These are phyloP conservation scores for Dasypogon diadema DNA, from an alignment of 2,888 invertebrate genomes.

Conservation along the genomic window DNA sequence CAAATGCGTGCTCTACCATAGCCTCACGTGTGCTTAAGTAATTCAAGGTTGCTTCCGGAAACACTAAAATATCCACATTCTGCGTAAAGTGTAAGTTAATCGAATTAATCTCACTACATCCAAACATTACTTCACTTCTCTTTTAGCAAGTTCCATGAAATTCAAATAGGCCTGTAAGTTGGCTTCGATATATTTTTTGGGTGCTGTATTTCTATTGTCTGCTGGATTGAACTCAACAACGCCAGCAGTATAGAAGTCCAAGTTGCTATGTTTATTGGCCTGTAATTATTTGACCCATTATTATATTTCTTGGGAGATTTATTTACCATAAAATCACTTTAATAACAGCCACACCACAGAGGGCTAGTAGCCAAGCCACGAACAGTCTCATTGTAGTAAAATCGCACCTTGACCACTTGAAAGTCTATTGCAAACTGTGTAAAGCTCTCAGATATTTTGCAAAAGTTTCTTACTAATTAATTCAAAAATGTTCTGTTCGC, in stretches of 20 bases:
- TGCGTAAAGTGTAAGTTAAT: neutral
- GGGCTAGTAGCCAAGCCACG: conserved; percentile 7
- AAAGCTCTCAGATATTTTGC: no score
- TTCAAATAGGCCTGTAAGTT: conserved; percentile 50
- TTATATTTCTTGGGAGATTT: no score
- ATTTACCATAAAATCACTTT: neutral
- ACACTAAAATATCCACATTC: conserved; percentile 79
- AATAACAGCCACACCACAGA: neutral
- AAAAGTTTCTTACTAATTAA: no score
- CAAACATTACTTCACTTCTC: conserved; percentile 12
- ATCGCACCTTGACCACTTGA: no score
- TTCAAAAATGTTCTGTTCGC: no score
- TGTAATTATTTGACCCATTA: neutral
- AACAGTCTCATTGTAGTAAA: conserved; percentile 12
- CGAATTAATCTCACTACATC: neutral
- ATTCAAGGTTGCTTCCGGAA: conserved; percentile 77
- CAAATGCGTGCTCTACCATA: conserved; percentile 36
- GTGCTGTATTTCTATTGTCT: neutral
- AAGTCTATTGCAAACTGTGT: no score
- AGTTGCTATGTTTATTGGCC: conserved; percentile 22
- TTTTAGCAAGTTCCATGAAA: conserved; percentile 52
- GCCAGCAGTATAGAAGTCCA: conserved; percentile 70
- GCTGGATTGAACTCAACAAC: conserved; percentile 54
- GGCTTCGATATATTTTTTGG: neutral
- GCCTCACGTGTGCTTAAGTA: neutral